These are phyloP conservation scores for Casuarius casuarius DNA, from an alignment of 2,113 vertebrate species.

Conservation along the genomic window DNA sequence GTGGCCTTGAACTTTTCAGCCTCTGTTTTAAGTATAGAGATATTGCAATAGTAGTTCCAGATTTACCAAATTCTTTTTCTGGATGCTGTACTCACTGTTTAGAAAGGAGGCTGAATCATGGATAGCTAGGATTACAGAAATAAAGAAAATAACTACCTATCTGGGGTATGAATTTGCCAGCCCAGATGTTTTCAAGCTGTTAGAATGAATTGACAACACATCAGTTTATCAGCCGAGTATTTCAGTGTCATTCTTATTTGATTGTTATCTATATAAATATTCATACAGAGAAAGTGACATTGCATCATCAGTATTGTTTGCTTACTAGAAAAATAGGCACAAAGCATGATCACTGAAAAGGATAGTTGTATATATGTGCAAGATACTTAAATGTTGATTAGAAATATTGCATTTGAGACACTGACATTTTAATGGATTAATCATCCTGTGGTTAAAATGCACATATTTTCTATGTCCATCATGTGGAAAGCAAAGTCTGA, in stretches of 20 bases:
- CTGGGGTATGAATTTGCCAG: neutral
- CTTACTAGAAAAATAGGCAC: neutral
- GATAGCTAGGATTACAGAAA: neutral
- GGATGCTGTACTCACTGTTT: neutral
- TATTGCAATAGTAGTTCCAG: neutral
- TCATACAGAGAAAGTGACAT: neutral
- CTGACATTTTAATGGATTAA: neutral
- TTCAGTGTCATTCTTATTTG: neutral
- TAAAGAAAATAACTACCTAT: neutral
- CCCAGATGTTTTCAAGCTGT: neutral
- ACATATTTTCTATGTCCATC: neutral
- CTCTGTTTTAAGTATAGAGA: neutral
- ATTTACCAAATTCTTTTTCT: neutral
- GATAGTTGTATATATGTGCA: neutral
- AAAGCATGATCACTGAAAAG: neutral
- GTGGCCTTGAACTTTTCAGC: neutral
- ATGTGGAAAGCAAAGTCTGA: neutral
- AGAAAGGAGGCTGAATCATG: neutral
- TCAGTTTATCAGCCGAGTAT: neutral
- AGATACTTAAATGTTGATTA: neutral
- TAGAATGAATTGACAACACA: neutral
- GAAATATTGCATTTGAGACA: neutral
- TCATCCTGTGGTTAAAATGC: neutral
- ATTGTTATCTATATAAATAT: conserved; percentile 6
- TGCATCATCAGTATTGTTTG: neutral